Evolutionary conservation across 2,888 invertebrate species (phyloP).

Genomic region (Nymphalis urticae): DNA sequence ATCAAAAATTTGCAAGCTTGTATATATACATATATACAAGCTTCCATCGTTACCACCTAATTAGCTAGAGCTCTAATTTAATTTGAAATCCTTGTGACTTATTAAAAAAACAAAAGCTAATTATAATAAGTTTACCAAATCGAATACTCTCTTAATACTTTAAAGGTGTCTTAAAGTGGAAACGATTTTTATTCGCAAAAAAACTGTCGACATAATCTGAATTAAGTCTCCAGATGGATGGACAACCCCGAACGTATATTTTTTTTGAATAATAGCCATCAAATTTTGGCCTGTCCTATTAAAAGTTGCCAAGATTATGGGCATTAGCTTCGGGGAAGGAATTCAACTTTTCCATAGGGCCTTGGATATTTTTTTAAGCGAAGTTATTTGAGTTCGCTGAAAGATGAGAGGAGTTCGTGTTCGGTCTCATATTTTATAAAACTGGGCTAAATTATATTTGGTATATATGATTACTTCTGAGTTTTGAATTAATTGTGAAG

Average conservation of each 20-base stretch:
- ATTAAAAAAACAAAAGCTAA: too few species aligned
- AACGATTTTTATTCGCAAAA: conserved; percentile 32
- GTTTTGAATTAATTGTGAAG: conserved; percentile 18
- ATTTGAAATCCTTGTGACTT: too few species aligned
- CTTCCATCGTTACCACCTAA: too few species aligned
- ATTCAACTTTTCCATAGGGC: conserved; percentile 71
- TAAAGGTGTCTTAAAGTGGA: not conserved
- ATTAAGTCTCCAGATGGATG: conserved; percentile 64
- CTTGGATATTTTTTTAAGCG: conserved; percentile 49
- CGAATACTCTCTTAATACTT: too few species aligned
- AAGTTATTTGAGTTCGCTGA: conserved; percentile 38
- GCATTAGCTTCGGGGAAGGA: conserved; percentile 71
- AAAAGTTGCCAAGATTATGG: conserved; percentile 79
- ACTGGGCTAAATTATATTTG: conserved; percentile 8
- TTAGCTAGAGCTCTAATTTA: too few species aligned
- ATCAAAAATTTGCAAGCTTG: too few species aligned
- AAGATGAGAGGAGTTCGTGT: conserved; percentile 23
- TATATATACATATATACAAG: too few species aligned
- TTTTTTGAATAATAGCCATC: conserved; percentile 75
- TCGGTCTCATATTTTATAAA: conserved; percentile 16
- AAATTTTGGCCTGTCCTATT: conserved; percentile 75
- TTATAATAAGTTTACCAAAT: too few species aligned
- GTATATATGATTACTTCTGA: conserved; percentile 10
- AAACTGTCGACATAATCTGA: conserved; percentile 53
- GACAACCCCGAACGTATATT: conserved; percentile 59